A percentile compares a stretch with the other conserved stretches of the same genome.
These are phyloP conservation scores for Aleadryas rufinucha DNA, from an alignment of 2,113 vertebrate species.

Conservation along the genomic window DNA sequence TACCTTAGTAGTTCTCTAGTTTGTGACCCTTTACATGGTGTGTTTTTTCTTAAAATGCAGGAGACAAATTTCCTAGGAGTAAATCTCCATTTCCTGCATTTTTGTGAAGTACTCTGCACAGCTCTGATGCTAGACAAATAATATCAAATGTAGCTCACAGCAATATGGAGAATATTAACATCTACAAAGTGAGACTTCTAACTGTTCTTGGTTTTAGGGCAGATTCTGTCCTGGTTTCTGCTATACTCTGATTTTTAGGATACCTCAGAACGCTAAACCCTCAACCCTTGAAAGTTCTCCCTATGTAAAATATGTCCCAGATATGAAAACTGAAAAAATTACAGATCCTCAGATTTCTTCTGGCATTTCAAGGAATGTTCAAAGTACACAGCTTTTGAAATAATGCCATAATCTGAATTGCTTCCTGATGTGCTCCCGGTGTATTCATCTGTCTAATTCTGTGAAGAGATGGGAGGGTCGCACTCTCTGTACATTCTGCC, in stretches of 20 bases:
- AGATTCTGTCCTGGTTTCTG: neutral
- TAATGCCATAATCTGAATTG: neutral
- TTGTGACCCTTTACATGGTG: neutral
- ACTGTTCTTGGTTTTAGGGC: neutral
- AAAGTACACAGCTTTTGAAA: slow-evolving; percentile 6
- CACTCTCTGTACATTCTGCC: neutral
- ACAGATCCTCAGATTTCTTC: neutral
- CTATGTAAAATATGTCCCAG: neutral
- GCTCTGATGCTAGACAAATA: neutral
- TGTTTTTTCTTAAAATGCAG: neutral
- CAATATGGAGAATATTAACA: neutral
- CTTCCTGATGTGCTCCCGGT: slow-evolving; percentile 5
- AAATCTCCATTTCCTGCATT: neutral
- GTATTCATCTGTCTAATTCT: neutral
- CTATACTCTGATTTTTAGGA: neutral
- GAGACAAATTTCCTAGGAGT: neutral
- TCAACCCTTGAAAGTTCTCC: neutral
- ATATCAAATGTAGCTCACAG: neutral
- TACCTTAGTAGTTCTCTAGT: neutral
- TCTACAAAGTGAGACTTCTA: neutral
- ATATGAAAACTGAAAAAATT: neutral
- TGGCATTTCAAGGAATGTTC: slow-evolving; percentile 7
- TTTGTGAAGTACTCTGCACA: neutral
- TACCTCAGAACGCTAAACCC: neutral
- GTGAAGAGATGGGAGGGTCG: neutral